Conservation (phyloP, 2,888 invertebrate species). For the Blera fallax region DNA sequence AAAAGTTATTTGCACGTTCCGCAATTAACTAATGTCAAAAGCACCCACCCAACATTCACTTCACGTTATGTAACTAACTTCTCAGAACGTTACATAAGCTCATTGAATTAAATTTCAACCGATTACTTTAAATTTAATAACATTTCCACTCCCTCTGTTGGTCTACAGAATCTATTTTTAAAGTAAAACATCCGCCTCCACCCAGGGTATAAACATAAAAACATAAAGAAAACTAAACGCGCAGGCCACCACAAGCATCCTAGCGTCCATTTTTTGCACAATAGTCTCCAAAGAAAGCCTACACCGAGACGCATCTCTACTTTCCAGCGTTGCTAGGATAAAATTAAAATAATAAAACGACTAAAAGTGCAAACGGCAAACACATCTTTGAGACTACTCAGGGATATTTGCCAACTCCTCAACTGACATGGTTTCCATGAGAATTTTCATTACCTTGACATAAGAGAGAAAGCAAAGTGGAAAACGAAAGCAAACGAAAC, state of each 20-base stretch:
- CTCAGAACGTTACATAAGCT: not conserved
- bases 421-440: conserved; percentile 50
- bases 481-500: conserved; percentile 2
- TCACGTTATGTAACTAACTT: not conserved
- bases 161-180: not conserved
- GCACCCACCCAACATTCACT: not conserved
- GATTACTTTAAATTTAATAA: conserved; percentile 5
- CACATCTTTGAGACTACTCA: conserved; percentile 25
- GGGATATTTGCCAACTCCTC: conserved; percentile 50
- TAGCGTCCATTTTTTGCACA: not conserved
- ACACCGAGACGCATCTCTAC: not conserved
- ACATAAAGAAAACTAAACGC: not conserved
- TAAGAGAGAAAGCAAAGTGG: not conserved
- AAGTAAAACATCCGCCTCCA: not conserved
- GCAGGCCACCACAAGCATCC: not conserved
- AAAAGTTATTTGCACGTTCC: not conserved
- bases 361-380: conserved; percentile 39
- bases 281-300: not conserved
- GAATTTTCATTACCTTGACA: conserved; percentile 54
- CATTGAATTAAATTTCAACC: not conserved
- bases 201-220: not conserved
- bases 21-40: not conserved
- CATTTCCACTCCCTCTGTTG: not conserved
- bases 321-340: not conserved
- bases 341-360: conserved; percentile 45